phyloP scores from a whole-genome alignment of 2,797 vertebrate species.

The Malurus splendens region DNA sequence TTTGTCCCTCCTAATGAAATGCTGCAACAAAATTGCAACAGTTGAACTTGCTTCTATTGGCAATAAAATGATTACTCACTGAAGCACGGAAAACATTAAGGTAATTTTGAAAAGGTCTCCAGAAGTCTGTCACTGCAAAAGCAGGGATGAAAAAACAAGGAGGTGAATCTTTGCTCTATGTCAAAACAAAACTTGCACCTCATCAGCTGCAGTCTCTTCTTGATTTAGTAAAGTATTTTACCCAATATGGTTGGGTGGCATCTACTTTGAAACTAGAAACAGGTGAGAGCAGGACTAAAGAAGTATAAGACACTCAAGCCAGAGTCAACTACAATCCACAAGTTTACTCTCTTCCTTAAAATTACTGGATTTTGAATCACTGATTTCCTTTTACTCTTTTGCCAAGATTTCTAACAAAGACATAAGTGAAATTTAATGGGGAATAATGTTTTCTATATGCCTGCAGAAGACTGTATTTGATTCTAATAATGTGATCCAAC shows the following conservation, averaged over 20 bases:
- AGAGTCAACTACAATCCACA: neutral
- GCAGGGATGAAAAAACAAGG: neutral
- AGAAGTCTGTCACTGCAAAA: neutral
- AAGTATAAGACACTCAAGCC: neutral
- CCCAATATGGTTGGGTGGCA: neutral
- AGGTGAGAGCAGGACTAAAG: neutral
- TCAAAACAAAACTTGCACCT: neutral
- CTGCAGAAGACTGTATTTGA: neutral
- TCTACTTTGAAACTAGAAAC: neutral
- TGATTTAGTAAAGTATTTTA: neutral
- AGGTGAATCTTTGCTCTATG: fast-evolving
- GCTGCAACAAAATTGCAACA: conserved; percentile 36
- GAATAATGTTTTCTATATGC: neutral
- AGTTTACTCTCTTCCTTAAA: neutral
- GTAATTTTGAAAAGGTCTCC: neutral
- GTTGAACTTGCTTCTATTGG: conserved; percentile 21
- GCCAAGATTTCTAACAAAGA: neutral
- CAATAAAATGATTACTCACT: conserved; percentile 21
- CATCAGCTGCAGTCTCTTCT: neutral
- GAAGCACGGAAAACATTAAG: neutral
- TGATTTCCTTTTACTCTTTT: neutral
- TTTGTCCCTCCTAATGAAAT: conserved; percentile 18
- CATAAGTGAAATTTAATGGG: neutral
- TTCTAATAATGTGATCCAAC: neutral
- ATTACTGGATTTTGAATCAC: neutral